Percentiles rank a stretch among this genome's conserved stretches.
These are phyloP conservation scores for Bombus consobrinus DNA, from an alignment of 1,140 invertebrate genomes.

Conservation along the genomic window DNA sequence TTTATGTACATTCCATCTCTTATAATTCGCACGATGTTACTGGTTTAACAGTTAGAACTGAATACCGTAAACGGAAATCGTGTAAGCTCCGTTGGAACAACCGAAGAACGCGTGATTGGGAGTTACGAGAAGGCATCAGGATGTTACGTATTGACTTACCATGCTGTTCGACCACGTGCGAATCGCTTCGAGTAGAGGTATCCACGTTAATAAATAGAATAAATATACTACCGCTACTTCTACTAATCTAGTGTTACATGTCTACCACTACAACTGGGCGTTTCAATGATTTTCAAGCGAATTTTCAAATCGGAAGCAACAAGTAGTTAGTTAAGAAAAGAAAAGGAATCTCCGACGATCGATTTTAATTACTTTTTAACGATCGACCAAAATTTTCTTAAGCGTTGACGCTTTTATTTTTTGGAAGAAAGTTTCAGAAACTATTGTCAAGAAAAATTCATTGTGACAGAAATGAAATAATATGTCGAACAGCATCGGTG, in stretches of 20 bases:
- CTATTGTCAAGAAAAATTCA: neutral
- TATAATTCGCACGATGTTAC: neutral
- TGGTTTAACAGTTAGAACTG: conserved; percentile 8
- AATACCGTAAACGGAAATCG: conserved; percentile 30
- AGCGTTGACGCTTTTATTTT: neutral
- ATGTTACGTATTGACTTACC: conserved; percentile 6
- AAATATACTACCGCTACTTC: conserved; percentile 29
- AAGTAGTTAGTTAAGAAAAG: neutral
- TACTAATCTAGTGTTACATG: neutral
- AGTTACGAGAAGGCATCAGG: conserved; percentile 15
- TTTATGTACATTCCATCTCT: conserved; percentile 25
- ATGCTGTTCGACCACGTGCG: conserved; percentile 33
- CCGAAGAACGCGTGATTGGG: conserved; percentile 1
- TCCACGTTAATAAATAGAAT: conserved; percentile 58
- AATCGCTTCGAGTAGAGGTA: conserved; percentile 42
- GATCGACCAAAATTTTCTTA: neutral
- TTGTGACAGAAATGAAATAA: neutral
- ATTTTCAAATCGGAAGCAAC: neutral
- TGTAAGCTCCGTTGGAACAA: conserved; percentile 9
- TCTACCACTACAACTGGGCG: neutral
- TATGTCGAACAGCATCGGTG: conserved; percentile 23
- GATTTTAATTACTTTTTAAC: neutral
- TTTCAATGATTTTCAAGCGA: neutral
- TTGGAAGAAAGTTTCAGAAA: too few relatives aligned
- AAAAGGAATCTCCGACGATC: neutral